Evolutionary conservation across 2,113 vertebrate genomes (phyloP).

Genomic region (Atlantisia rogersi): DNA sequence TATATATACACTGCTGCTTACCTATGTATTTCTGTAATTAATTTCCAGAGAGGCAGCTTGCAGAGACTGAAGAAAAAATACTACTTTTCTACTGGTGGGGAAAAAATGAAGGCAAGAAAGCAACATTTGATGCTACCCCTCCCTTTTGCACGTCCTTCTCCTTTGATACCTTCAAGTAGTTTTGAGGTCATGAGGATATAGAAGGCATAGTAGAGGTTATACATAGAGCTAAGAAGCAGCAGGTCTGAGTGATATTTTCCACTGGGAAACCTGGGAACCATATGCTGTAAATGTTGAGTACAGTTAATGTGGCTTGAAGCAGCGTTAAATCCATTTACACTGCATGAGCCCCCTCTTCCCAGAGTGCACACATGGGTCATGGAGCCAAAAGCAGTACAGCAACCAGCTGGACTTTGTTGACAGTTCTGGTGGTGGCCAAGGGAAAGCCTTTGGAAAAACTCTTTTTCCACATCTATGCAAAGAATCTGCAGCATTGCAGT

Average conservation of each 20-base stretch:
- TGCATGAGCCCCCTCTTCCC: neutral
- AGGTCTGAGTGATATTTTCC: neutral
- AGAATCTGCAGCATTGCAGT: neutral
- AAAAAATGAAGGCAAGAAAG: neutral
- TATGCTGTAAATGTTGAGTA: conserved; percentile 18
- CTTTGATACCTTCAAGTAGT: neutral
- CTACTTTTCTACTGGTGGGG: neutral
- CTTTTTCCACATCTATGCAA: neutral
- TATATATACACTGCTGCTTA: neutral
- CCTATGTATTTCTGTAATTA: neutral
- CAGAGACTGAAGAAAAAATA: neutral
- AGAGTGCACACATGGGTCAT: neutral
- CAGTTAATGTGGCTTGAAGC: conserved; percentile 34
- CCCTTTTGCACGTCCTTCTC: neutral
- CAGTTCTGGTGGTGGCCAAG: neutral
- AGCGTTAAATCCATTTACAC: conserved; percentile 37
- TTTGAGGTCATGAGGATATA: neutral
- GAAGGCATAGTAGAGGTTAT: neutral
- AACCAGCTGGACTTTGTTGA: conserved; percentile 27
- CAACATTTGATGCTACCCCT: neutral
- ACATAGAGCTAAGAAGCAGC: neutral
- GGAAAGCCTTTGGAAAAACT: neutral
- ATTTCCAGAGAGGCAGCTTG: neutral
- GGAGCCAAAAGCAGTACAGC: conserved; percentile 6
- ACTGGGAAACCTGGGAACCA: neutral